Evolutionary conservation across 2,888 invertebrate species (phyloP).

Genomic region (Stegophylla sp.): DNA sequence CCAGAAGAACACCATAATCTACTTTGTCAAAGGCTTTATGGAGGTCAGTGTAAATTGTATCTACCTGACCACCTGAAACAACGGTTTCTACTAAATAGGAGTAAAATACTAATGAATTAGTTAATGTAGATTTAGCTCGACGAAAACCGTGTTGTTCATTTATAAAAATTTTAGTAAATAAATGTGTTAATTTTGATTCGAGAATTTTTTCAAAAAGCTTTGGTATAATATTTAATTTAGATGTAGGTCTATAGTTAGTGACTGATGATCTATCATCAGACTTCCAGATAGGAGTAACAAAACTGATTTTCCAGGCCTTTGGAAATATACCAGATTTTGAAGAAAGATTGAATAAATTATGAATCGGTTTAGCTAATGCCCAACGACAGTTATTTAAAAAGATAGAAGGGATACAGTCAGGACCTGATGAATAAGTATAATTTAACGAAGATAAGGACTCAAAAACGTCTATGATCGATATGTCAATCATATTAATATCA

Average conservation of each 20-base stretch:
- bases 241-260: neutral
- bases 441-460: too few relatives aligned
- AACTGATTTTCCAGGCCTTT: constrained; percentile 6
- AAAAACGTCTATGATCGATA: too few relatives aligned
- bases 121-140: neutral
- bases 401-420: too few relatives aligned
- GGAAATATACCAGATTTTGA: neutral
- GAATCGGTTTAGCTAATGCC: too few relatives aligned
- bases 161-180: neutral
- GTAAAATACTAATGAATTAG: constrained; percentile 9
- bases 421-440: too few relatives aligned
- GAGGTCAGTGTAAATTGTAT: neutral
- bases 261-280: neutral
- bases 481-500: too few relatives aligned
- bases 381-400: too few relatives aligned
- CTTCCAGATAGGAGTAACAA: constrained; percentile 9
- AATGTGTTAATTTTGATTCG: neutral
- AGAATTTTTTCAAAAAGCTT: neutral
- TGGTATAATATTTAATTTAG: too few relatives aligned
- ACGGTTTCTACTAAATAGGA: neutral
- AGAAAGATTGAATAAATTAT: neutral
- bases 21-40: neutral
- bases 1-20: neutral
- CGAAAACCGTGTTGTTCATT: neutral
- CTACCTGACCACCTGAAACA: neutral